Conservation (phyloP, 2,113 vertebrate species). For the Rhadina sibilatrix region DNA sequence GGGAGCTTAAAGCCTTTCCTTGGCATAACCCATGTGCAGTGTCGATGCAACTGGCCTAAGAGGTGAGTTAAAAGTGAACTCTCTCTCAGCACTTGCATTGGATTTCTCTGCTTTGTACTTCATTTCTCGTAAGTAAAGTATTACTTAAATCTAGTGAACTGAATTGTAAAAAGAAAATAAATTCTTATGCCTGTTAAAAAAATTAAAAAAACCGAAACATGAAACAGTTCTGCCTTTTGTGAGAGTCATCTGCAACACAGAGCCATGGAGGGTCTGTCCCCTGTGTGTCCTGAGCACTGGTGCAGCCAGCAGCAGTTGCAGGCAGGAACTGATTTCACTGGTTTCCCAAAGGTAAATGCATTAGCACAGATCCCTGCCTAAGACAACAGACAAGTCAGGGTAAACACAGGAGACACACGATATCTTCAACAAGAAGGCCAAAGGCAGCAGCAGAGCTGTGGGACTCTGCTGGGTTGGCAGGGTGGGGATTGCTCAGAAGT, state of each 20-base stretch:
- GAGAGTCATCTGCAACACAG: accelerated
- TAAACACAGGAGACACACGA: neutral
- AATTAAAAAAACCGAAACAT: neutral
- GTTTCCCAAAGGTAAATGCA: neutral
- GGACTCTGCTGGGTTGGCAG: neutral
- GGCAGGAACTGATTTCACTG: neutral
- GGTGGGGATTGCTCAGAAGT: neutral
- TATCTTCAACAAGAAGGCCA: neutral
- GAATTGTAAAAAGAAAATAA: neutral
- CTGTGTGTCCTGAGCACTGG: accelerated
- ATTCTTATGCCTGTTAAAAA: neutral
- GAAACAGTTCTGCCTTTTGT: neutral
- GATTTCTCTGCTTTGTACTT: neutral
- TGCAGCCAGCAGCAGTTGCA: neutral
- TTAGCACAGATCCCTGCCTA: neutral
- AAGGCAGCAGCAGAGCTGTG: neutral
- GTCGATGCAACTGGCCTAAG: neutral
- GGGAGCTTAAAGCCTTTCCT: neutral
- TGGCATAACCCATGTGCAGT: neutral
- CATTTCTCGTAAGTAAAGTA: neutral
- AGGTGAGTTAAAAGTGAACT: neutral
- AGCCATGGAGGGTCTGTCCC: neutral
- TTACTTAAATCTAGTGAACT: neutral
- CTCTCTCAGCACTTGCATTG: neutral
- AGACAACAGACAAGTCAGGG: neutral